Evolutionary conservation across 2,888 invertebrate species (phyloP).

Genomic region (Latrodectus hesperus): DNA sequence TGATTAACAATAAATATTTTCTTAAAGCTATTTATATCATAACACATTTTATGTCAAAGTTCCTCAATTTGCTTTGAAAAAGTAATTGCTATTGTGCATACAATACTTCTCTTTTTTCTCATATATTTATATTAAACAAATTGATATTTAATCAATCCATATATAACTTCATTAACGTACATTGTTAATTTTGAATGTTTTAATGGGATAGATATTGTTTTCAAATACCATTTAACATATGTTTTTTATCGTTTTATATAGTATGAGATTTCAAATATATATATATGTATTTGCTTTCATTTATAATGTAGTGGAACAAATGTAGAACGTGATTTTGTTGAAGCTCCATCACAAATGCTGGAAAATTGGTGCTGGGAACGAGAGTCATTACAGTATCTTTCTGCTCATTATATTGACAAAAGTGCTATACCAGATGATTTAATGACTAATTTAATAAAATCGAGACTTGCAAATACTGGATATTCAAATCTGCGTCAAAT

Average conservation of each 20-base stretch:
- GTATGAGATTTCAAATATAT: neutral
- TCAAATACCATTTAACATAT: too few relatives aligned
- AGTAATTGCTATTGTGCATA: too few relatives aligned
- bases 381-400: slow-evolving; percentile 76
- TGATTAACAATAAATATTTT: neutral
- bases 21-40: neutral
- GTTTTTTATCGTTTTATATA: too few relatives aligned
- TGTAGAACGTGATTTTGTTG: slow-evolving; percentile 78
- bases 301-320: slow-evolving; percentile 74
- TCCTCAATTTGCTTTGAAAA: too few relatives aligned
- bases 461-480: slow-evolving; percentile 77
- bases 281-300: slow-evolving; percentile 2
- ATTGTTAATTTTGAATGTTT: too few relatives aligned
- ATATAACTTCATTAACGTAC: too few relatives aligned
- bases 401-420: slow-evolving; percentile 75
- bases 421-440: slow-evolving; percentile 75
- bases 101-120: too few relatives aligned
- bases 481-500: slow-evolving; percentile 77
- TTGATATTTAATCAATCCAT: too few relatives aligned
- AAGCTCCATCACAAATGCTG: slow-evolving; percentile 78
- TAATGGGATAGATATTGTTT: too few relatives aligned
- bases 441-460: slow-evolving; percentile 75
- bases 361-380: slow-evolving; percentile 78
- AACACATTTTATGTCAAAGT: neutral
- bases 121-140: too few relatives aligned